These are phyloP conservation scores for Sinocyclocheilus anophthalmus DNA, from an alignment of 2,113 vertebrate species.

Conservation along the genomic window DNA sequence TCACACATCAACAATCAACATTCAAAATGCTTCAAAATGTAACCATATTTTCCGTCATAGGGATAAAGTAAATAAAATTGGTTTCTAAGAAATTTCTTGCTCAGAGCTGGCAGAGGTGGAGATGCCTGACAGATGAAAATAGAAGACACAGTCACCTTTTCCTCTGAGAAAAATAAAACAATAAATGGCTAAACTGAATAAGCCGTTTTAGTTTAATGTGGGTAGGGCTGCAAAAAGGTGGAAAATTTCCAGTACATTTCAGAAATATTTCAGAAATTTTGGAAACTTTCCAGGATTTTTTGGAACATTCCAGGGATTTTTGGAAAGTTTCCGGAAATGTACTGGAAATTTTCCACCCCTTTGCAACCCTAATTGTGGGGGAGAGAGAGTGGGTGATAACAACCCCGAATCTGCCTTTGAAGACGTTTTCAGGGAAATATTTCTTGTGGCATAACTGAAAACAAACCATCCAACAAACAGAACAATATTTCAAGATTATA, in stretches of 20 bases:
- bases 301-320: too few relatives aligned
- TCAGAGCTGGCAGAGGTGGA: not conserved
- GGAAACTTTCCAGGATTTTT: too few relatives aligned
- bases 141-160: slow-evolving; percentile 45
- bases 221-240: not conserved
- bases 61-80: not conserved
- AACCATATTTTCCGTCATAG: slow-evolving; percentile 8
- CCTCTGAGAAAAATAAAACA: slow-evolving; percentile 28
- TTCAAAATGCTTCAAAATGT: not conserved
- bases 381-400: slow-evolving; percentile 16
- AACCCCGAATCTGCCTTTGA: slow-evolving; percentile 9
- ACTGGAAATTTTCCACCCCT: too few relatives aligned
- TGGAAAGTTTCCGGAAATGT: too few relatives aligned
- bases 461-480: not conserved
- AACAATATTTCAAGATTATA: not conserved
- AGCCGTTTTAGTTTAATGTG: slow-evolving; percentile 36
- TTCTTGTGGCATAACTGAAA: not conserved
- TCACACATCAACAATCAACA: not conserved
- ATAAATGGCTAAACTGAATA: slow-evolving; percentile 16
- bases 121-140: slow-evolving; percentile 18
- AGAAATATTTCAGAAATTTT: too few relatives aligned
- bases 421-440: slow-evolving; percentile 15
- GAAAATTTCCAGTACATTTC: too few relatives aligned
- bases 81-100: not conserved
- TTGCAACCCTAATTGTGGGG: not conserved